Base-by-base conservation (phyloP, 2,888 invertebrate genomes). In the Tachina fera region DNA sequence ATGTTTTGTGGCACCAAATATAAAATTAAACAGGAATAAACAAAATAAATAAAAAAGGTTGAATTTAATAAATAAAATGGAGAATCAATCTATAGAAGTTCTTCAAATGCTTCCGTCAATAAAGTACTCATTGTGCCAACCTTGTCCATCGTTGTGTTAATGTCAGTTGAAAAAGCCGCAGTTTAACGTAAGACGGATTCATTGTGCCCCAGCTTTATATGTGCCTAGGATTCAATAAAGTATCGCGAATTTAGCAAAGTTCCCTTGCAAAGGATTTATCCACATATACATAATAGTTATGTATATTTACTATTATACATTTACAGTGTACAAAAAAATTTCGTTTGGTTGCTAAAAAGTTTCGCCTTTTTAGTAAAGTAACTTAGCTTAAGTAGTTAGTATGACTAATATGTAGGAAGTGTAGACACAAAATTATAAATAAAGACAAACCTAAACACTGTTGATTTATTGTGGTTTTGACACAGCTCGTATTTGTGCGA, bases 401-500 rank as follows among this genome's bases (percentile, higher is more conserved):
- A 61, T 61, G 47, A 19, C 19, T 75, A 51, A 58, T 77, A 67
- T 72, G 14, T 58, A 80, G 41, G 45, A 80, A 63, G 60, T 79
- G 67, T 61, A 80, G 72, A 77, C 45, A 77, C 67, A 86, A 56
- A 68, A 84, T 84, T 78, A 77, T 83, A 67, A 86, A 72, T 58
- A 92, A 89, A 89, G 91, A 93, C 93, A 93, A 93, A 93, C 93
- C 93, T 93, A 93, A 91, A 88, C 93, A 93, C 91, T 91, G 92
- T 89, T 92, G 92, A 89, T 92, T 91, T 87, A 90, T 90, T 89
- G 92, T 87, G 79, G 88, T 90, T 87, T 91, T 91, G 83, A 91
- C 88, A 87, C 93, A 93, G 87, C 92, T 92, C 68, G 91, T 88
- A 88, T 90, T 92, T 74, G 90, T 91, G 87, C 89, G 90, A 67